Evolutionary conservation across 2,888 invertebrate genomes (phyloP).

Genomic region (Peribatodes rhomboidaria): DNA sequence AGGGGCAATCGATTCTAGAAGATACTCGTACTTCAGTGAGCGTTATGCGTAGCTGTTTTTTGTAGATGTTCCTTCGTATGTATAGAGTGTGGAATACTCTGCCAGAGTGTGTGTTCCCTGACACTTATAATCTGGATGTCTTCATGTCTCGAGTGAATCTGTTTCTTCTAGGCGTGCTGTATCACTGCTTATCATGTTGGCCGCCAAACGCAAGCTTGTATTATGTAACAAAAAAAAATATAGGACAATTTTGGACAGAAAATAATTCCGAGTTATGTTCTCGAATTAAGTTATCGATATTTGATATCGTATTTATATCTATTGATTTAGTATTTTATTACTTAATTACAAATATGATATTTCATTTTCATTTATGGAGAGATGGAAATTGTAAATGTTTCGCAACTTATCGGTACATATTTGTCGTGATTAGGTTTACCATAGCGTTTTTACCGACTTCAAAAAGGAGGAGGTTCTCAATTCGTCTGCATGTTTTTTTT

Average conservation of each 20-base stretch:
- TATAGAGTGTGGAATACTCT: too few relatives aligned
- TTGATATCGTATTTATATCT: background rate
- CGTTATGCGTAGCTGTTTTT: background rate
- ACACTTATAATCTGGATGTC: too few relatives aligned
- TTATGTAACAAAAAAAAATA: too few relatives aligned
- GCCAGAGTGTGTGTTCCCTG: too few relatives aligned
- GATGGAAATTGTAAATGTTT: background rate
- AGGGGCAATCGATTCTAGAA: slow-evolving; percentile 10
- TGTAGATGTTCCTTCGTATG: too few relatives aligned
- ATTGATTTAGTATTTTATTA: background rate
- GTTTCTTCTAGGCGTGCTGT: too few relatives aligned
- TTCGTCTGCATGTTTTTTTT: too few relatives aligned
- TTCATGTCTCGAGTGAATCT: too few relatives aligned
- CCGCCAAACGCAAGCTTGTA: too few relatives aligned
- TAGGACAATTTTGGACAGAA: background rate
- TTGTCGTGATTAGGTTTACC: background rate
- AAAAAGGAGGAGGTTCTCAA: too few relatives aligned
- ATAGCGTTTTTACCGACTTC: background rate
- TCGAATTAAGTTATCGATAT: background rate
- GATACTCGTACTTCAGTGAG: slow-evolving; percentile 5
- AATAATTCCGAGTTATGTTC: background rate
- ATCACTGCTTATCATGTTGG: too few relatives aligned
- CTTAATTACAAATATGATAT: background rate
- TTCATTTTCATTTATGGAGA: background rate
- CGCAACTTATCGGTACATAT: background rate